Evolutionary conservation across 37 sponge, comb jelly and placozoan species (phyloP), one percentile per base, ranked within the genome.

Genomic region (Petrosia ficiformis): DNA sequence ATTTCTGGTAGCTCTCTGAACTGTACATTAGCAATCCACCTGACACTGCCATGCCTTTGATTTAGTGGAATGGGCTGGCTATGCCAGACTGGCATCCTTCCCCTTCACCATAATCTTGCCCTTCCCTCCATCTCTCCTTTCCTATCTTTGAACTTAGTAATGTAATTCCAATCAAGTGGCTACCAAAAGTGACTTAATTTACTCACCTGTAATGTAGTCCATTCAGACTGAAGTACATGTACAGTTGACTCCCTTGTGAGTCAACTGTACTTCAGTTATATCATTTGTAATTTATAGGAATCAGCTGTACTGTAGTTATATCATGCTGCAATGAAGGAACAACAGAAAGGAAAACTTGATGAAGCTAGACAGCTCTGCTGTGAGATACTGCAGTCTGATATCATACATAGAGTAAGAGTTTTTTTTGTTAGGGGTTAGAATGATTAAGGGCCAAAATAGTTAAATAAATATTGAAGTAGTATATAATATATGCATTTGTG

Each of bases 351-450:
- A 26, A 32, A 74, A 35, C 58, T 72, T 35, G 79, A 52, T 0
- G 40, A 72, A 30, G 83, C 88, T 1, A 82, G 67, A 48, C 63
- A 44, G 10, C 72, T 88, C 44, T 88, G 82, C 59, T 44, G 58
- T 34, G 83, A 88, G 39, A 78, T 88, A 39, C 78, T 88, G 36
- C 70, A 73, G 31, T 88, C 88, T 60, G 68, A 68, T 52, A 33
- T 86, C 31, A 74, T 86, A n/a, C n/a, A n/a, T n/a, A n/a, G n/a
- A n/a, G n/a, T n/a, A n/a, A n/a, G n/a, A n/a, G n/a, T n/a, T n/a
- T n/a, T n/a, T n/a, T n/a, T n/a, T n/a, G n/a, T n/a, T n/a, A n/a
- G n/a, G n/a, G n/a, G 73, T 72, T 68, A n/a, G n/a, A n/a, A n/a
- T 26, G 80, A 74, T 29, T 73, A 73, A 2, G 36, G 82, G 25